Conservation (phyloP, 2,797 vertebrate genomes). For the Selene dorsalis region DNA sequence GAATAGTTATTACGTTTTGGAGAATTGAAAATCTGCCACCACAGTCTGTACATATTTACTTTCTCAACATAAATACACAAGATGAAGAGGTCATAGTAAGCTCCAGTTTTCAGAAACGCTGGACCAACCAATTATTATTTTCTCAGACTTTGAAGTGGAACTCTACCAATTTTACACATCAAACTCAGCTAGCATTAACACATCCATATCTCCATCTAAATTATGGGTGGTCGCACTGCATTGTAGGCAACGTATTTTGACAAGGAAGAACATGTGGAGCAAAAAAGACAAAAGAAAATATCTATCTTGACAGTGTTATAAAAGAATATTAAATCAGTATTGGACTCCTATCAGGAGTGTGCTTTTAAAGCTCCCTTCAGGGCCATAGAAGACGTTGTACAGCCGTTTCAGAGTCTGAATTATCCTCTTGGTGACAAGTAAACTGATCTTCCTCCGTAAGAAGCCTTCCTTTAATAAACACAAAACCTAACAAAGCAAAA, state of each 20-base stretch:
- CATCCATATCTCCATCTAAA: neutral
- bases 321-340: neutral
- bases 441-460: conserved; percentile 21
- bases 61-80: neutral
- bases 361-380: conserved; percentile 5
- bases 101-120: no score
- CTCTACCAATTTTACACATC: neutral
- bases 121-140: neutral
- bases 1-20: conserved; percentile 21
- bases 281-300: neutral
- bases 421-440: conserved; percentile 12
- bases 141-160: conserved; percentile 7
- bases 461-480: conserved; percentile 44
- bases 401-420: conserved; percentile 4
- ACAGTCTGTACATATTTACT: conserved; percentile 16
- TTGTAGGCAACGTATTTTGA: conserved; percentile 8
- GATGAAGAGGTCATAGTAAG: neutral
- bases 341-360: neutral
- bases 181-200: neutral
- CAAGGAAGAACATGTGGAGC: neutral
- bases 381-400: neutral
- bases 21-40: conserved; percentile 23
- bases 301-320: neutral
- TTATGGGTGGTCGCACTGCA: neutral
- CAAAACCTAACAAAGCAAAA: conserved; percentile 20